Base-by-base conservation (phyloP, 1,140 invertebrate species). In the Neodiprion lecontei region DNA sequence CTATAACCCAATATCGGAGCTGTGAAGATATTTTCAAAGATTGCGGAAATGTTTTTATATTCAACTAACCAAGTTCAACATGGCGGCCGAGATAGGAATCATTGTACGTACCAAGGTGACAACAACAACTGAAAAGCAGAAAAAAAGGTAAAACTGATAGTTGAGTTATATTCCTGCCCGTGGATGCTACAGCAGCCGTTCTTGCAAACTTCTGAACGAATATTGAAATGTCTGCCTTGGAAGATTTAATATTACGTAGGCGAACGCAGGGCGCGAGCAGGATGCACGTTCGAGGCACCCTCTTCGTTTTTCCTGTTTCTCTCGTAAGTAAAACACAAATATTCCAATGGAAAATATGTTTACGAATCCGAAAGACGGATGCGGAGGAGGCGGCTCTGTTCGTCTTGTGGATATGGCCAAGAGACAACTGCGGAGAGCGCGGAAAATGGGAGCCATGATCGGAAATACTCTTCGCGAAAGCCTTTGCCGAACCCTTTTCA, bases 181-280 rank as follows among this genome's bases (percentile, higher is more conserved):
- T 65, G 17, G 12, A 65, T 17, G 12, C 61, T 65, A 5, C 28
- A 40, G 28, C 28, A 40, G 28, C 28, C 28, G 12, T 83, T 69
- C 72, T 76, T 77, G 73, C 74, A 68, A 79, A 79, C 83, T 81
- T 81, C 74, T 73, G 69, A 77, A 79, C 78, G 81, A 81, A 84
- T 85, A 87, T 85, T 84, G 83, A 86, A 86, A 87, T 86, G 82
- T 81, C 79, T 86, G 82, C 81, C 79, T 40, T 40, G 73, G 79
- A 83, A 84, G 81, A 82, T 86, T 86, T 86, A 84, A 83, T 80
- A 83, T 81, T 76, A 79, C 76, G 75, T 48, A 72, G 73, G 78
- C 75, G 80, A 81, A 81, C 77, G 80, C 72, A 74, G 79, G 79
- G 28, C 5, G 28, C 28, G 28, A 40, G 28, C 28, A 40, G 80